Percentiles rank a stretch among this genome's conserved stretches.
Conservation (phyloP, 2,888 invertebrate species). For the Petrolisthes cinctipes region DNA sequence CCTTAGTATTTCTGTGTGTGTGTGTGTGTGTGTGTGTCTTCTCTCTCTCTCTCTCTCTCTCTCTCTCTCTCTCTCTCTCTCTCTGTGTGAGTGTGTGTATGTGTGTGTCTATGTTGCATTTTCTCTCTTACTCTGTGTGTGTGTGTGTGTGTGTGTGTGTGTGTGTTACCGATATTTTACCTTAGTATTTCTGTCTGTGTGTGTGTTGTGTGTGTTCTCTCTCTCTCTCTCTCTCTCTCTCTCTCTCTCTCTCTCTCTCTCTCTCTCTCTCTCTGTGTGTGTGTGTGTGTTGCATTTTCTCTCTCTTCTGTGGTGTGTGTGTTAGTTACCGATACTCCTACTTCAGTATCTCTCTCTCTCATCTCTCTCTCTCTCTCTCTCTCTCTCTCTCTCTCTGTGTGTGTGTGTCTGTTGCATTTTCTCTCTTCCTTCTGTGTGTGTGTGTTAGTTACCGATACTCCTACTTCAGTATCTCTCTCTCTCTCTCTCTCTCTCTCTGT, state of each 20-base stretch:
- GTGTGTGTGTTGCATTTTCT: not conserved
- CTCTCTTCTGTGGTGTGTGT: no score
- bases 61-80: not conserved
- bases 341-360: not conserved
- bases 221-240: slow-evolving; percentile 18
- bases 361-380: not conserved
- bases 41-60: not conserved
- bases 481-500: not conserved
- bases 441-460: not conserved
- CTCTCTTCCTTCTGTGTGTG: no score
- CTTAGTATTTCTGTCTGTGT: no score
- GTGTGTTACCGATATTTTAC: no score
- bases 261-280: not conserved
- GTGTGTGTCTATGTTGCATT: not conserved
- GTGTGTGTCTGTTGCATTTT: not conserved
- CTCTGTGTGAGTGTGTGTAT: not conserved
- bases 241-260: slow-evolving; percentile 7
- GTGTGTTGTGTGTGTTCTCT: not conserved
- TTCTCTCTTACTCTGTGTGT: no score
- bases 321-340: no score
- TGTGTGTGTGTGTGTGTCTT: not conserved
- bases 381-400: slow-evolving; percentile 12
- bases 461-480: slow-evolving; percentile 5
- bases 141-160: no score
- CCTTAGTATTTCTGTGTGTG: not conserved